A percentile compares a stretch with the other conserved stretches of the same genome.
phyloP scores from a whole-genome alignment of 2,113 vertebrate species.

The Procavia capensis region DNA sequence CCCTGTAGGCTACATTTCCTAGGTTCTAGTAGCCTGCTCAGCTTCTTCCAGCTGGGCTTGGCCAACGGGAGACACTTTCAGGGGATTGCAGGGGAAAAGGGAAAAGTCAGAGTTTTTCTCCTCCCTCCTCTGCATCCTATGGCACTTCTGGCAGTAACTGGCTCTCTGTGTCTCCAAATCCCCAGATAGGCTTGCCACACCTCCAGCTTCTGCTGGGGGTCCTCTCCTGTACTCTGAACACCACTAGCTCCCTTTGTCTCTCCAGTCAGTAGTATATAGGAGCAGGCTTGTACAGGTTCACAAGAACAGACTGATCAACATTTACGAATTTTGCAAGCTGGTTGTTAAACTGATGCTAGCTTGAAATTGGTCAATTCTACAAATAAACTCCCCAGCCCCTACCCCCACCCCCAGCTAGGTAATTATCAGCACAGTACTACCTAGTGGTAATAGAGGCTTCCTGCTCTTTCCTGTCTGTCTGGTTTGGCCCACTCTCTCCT shows the following conservation, averaged over 20 bases:
- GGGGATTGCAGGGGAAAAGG: background rate
- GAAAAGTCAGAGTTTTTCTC: background rate
- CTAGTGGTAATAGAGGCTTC: background rate
- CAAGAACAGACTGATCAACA: background rate
- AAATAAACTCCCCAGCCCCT: background rate
- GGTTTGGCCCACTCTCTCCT: background rate
- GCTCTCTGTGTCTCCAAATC: background rate
- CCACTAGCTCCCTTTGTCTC: background rate
- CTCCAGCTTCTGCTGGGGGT: background rate
- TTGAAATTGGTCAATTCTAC: background rate
- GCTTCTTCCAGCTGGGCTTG: background rate
- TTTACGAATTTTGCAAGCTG: constrained; percentile 20
- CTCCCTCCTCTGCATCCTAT: background rate
- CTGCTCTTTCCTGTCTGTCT: background rate
- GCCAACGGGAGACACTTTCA: background rate
- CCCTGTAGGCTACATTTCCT: background rate
- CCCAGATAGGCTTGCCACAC: background rate
- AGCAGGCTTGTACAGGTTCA: background rate
- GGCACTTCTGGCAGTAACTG: background rate
- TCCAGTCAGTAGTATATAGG: background rate
- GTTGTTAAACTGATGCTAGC: background rate
- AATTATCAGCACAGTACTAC: background rate
- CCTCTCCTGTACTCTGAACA: background rate
- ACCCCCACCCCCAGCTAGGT: too few relatives aligned
- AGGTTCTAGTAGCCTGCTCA: background rate